Conservation (phyloP, 1,140 invertebrate genomes). For the Pristionchus pacificus region DNA sequence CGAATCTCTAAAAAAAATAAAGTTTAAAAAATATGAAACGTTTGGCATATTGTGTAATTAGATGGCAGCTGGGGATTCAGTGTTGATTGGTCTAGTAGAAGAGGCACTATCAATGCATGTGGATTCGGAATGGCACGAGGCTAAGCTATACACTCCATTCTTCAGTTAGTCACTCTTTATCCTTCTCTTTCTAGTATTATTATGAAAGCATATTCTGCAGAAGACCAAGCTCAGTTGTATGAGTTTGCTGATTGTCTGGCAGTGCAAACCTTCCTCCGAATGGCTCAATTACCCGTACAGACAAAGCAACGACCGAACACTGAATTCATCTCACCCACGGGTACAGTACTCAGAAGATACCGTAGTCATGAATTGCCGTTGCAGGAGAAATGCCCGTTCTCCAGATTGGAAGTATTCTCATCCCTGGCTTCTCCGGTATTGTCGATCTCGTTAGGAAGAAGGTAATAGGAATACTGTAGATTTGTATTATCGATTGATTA, state of each 20-base stretch:
- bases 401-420: conserved; percentile 77
- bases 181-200: neutral
- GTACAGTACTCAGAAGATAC: conserved; percentile 55
- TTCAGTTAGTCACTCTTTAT: conserved; percentile 32
- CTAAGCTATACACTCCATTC: conserved; percentile 43
- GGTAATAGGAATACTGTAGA: conserved; percentile 43
- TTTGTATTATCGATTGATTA: conserved; percentile 31
- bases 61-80: conserved; percentile 12
- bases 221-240: conserved; percentile 51
- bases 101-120: conserved; percentile 30
- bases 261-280: conserved; percentile 75
- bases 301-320: conserved; percentile 77
- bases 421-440: conserved; percentile 84
- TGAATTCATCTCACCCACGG: conserved; percentile 89
- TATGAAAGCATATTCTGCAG: conserved; percentile 25
- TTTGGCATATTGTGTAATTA: no score
- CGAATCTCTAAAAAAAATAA: no score
- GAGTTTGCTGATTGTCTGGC: conserved; percentile 52
- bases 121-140: conserved; percentile 46
- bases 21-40: no score
- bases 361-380: conserved; percentile 37
- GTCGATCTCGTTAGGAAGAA: conserved; percentile 81
- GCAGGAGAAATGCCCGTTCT: conserved; percentile 81
- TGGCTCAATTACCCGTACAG: conserved; percentile 76
- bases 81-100: conserved; percentile 24